These are phyloP conservation scores for Andricus curvator DNA, from an alignment of 2,888 invertebrate species.

Conservation along the genomic window DNA sequence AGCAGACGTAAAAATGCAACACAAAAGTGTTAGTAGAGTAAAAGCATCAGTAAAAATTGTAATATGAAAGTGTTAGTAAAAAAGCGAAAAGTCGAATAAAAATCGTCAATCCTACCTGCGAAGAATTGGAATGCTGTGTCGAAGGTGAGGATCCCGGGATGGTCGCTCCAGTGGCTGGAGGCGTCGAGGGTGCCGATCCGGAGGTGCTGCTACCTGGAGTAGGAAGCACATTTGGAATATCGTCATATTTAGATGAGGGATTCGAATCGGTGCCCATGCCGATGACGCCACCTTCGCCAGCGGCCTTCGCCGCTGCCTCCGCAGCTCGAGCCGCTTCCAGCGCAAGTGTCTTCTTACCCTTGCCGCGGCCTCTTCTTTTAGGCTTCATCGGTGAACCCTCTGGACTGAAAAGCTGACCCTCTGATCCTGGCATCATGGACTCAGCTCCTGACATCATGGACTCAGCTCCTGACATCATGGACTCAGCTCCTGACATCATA, in stretches of 20 bases:
- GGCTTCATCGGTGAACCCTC: slow-evolving; percentile 73
- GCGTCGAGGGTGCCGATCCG: slow-evolving; percentile 75
- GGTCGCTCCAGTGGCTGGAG: slow-evolving; percentile 66
- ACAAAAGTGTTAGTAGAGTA: too few species aligned
- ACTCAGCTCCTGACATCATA: slow-evolving; percentile 44
- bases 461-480: neutral
- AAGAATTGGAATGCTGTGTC: slow-evolving; percentile 58
- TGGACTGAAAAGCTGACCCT: slow-evolving; percentile 68
- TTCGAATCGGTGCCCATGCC: slow-evolving; percentile 71
- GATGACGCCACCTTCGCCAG: slow-evolving; percentile 72
- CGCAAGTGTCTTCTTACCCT: slow-evolving; percentile 77
- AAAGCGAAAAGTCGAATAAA: too few species aligned
- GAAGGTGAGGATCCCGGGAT: slow-evolving; percentile 68
- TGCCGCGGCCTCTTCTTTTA: slow-evolving; percentile 75
- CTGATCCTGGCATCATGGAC: slow-evolving; percentile 64
- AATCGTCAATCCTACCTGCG: slow-evolving; percentile 14
- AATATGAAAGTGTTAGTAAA: too few species aligned
- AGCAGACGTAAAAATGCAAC: too few species aligned
- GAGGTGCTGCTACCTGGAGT: slow-evolving; percentile 75
- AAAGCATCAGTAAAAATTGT: too few species aligned
- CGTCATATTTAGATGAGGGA: slow-evolving; percentile 65
- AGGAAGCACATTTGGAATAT: slow-evolving; percentile 70
- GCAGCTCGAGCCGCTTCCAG: slow-evolving; percentile 78
- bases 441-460: too few species aligned
- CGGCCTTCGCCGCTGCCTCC: slow-evolving; percentile 78